Conservation (phyloP, 35 echinoderm and acorn worm species). For the Heliocidaris erythrogramma region DNA sequence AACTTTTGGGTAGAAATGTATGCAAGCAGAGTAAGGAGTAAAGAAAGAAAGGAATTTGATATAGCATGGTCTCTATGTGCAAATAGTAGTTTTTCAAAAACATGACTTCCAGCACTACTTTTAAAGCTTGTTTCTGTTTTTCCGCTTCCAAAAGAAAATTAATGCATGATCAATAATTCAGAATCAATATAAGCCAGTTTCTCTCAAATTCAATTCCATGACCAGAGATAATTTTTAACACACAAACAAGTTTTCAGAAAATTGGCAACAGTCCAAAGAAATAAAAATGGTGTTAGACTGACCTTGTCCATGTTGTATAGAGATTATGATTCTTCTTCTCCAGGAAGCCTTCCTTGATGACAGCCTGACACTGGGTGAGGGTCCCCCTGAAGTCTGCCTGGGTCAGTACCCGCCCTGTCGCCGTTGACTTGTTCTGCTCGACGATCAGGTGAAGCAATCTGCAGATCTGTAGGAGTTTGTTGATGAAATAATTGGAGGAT, state of each 20-base stretch:
- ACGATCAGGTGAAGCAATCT: constrained; percentile 90
- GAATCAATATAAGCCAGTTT: too few relatives aligned
- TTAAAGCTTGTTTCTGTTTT: too few relatives aligned
- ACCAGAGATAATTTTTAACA: not conserved
- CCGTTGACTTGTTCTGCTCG: constrained; percentile 88
- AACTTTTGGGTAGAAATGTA: too few relatives aligned
- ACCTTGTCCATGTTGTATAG: constrained; percentile 98
- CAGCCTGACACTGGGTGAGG: constrained; percentile 77
- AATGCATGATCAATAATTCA: too few relatives aligned
- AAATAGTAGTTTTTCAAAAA: too few relatives aligned
- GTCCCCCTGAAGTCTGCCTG: constrained; percentile 68
- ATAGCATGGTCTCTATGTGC: too few relatives aligned
- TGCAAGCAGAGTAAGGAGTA: too few relatives aligned
- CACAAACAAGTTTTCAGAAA: not conserved
- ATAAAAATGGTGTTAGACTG: not conserved
- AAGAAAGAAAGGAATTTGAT: too few relatives aligned
- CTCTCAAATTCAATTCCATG: too few relatives aligned
- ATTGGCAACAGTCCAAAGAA: not conserved
- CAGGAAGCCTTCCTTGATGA: constrained; percentile 93
- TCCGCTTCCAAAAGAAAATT: too few relatives aligned
- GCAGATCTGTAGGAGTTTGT: constrained; percentile 77
- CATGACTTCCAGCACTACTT: too few relatives aligned
- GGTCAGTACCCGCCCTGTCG: constrained; percentile 63
- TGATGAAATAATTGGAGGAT: constrained; percentile 29
- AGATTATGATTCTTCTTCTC: constrained; percentile 99